Conservation (phyloP, 2,888 invertebrate genomes). For the Troides oblongomaculatus region DNA sequence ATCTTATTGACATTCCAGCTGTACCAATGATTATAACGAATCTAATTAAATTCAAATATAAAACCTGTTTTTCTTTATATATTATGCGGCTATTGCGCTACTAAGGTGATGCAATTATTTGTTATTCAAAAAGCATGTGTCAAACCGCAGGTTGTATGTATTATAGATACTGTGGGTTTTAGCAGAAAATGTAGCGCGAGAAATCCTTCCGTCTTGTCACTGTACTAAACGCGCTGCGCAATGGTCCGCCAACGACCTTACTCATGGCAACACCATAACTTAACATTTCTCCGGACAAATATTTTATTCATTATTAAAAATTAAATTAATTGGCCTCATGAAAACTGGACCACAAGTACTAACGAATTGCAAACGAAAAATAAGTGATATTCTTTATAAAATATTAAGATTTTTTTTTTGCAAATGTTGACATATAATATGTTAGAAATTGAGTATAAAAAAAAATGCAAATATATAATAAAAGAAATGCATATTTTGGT, state of each 20-base stretch:
- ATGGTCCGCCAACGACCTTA: constrained; percentile 40
- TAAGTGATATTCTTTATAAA: too few relatives aligned
- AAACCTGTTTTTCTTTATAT: constrained; percentile 7
- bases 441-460: too few relatives aligned
- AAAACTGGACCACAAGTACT: too few relatives aligned
- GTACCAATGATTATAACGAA: too few relatives aligned
- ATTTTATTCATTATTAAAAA: neutral
- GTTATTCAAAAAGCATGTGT: constrained; percentile 18
- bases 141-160: constrained; percentile 12
- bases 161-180: constrained; percentile 2
- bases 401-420: too few relatives aligned
- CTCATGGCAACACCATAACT: constrained; percentile 16
- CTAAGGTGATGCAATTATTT: constrained; percentile 22
- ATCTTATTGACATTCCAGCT: too few relatives aligned
- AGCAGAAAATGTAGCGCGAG: constrained; percentile 15
- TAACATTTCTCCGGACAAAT: constrained; percentile 2
- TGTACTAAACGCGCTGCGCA: constrained; percentile 30
- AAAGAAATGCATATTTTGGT: too few relatives aligned
- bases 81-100: constrained; percentile 9
- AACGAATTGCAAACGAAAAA: too few relatives aligned
- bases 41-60: too few relatives aligned
- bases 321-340: too few relatives aligned
- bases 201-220: constrained; percentile 25
- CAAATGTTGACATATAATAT: too few relatives aligned
- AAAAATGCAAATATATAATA: too few relatives aligned